These are phyloP conservation scores for Platygyra sinensis DNA, from an alignment of 64 coral and sea anemone genomes.

Conservation along the genomic window DNA sequence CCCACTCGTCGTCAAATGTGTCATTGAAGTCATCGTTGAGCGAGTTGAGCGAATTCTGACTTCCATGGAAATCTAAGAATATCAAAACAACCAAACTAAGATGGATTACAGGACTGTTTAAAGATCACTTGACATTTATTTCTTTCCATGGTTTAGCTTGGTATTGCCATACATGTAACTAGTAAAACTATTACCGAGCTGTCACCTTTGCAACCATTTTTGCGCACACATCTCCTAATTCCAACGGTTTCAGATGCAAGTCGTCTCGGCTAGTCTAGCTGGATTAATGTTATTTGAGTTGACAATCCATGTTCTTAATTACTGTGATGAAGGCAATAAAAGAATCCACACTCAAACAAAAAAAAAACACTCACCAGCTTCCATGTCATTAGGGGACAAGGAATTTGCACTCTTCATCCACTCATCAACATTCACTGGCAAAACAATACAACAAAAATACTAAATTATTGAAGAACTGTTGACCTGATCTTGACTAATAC, in stretches of 20 bases:
- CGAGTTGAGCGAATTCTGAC: conserved; percentile 59
- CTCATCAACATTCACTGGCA: conserved; percentile 87
- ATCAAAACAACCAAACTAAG: too few species aligned
- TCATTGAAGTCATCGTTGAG: conserved; percentile 38
- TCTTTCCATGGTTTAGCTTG: too few species aligned
- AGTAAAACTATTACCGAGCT: too few species aligned
- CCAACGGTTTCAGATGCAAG: too few species aligned
- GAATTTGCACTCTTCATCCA: conserved; percentile 96
- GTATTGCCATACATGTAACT: too few species aligned
- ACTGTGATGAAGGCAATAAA: background rate
- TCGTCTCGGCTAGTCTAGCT: too few species aligned
- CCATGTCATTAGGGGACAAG: conserved; percentile 61
- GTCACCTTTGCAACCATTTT: too few species aligned
- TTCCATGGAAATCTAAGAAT: conserved; percentile 40
- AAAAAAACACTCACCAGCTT: conserved; percentile 20
- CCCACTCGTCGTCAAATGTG: conserved; percentile 66
- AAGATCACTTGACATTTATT: too few species aligned
- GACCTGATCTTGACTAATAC: background rate
- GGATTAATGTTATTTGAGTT: too few species aligned
- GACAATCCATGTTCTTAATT: background rate
- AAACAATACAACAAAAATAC: background rate
- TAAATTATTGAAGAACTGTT: background rate
- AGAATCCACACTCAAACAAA: background rate
- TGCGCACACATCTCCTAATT: too few species aligned
- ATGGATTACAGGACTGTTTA: too few species aligned